Evolutionary conservation across 2,888 invertebrate species (phyloP).

Genomic region (Scaptomyza flava): DNA sequence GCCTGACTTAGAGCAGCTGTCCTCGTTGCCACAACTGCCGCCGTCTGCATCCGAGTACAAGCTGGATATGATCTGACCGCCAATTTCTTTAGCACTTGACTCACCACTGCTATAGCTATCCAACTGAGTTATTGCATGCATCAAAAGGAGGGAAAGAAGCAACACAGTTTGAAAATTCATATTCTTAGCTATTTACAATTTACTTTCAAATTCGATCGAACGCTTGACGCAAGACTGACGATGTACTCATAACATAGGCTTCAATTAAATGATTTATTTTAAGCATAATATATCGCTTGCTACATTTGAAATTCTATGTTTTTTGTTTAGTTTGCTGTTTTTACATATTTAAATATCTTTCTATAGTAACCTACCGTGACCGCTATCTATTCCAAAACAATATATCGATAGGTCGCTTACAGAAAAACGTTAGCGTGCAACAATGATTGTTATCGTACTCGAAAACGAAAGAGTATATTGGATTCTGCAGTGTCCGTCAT

Average conservation of each 20-base stretch:
- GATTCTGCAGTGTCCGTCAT: no score
- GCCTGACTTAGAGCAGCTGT: background rate
- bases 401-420: no score
- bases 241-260: background rate
- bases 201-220: constrained; percentile 22
- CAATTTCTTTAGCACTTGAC: background rate
- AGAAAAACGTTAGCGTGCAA: no score
- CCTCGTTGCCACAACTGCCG: background rate
- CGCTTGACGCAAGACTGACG: constrained; percentile 12
- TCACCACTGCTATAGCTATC: constrained; percentile 36
- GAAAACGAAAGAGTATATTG: no score
- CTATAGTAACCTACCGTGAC: no score
- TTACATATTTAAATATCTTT: no score
- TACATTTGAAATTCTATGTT: no score
- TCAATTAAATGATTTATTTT: no score
- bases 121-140: constrained; percentile 30
- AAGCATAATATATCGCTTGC: no score
- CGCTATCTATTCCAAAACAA: no score
- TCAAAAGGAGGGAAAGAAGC: constrained; percentile 31
- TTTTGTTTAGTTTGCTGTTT: no score
- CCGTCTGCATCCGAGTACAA: background rate
- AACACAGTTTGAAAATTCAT: constrained; percentile 31
- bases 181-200: constrained; percentile 26
- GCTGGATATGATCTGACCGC: constrained; percentile 6
- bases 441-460: no score